Evolutionary conservation across 2,113 vertebrate genomes (phyloP).

Genomic region (western clawed frog (Xenopus tropicalis)): UCB_Xtro_10.0 CM004443.2:113844001-113844500

Average conservation of each 20-base stretch:
- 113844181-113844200: background rate
- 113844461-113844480: slow-evolving; percentile 22
- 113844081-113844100: background rate
- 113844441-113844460: background rate
- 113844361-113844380: too few relatives aligned
- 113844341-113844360: too few relatives aligned
- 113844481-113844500: too few relatives aligned
- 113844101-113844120: slow-evolving; percentile 63
- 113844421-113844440: background rate
- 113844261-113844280: background rate
- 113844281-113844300: background rate
- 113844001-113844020: too few relatives aligned
- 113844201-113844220: background rate
- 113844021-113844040: too few relatives aligned
- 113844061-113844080: too few relatives aligned
- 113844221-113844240: background rate
- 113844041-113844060: too few relatives aligned
- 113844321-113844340: too few relatives aligned
- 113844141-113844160: slow-evolving; percentile 66
- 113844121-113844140: slow-evolving; percentile 82
- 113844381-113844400: background rate
- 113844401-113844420: background rate
- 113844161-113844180: slow-evolving; percentile 7
- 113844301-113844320: background rate
- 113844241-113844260: background rate